Percentiles rank a stretch among this genome's conserved stretches.
These are phyloP conservation scores for Mormyrus proboscirostris DNA, from an alignment of 2,797 vertebrate genomes.

Conservation along the genomic window DNA sequence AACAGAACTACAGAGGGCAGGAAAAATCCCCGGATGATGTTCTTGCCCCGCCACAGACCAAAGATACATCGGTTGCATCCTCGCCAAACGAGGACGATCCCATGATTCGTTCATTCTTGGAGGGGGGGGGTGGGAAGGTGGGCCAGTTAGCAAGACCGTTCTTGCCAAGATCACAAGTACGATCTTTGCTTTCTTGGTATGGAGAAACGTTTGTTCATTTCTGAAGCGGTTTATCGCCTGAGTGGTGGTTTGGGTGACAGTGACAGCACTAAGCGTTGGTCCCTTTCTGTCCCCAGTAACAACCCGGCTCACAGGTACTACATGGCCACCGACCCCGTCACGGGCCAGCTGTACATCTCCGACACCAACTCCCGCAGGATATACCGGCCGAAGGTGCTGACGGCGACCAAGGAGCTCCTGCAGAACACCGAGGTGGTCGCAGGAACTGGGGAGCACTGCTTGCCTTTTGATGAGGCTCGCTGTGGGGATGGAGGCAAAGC, in stretches of 20 bases:
- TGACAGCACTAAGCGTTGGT: background rate
- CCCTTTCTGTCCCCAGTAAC: constrained; percentile 68
- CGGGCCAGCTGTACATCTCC: constrained; percentile 86
- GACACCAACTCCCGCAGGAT: constrained; percentile 95
- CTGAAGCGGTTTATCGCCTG: background rate
- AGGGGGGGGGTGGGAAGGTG: too few species aligned
- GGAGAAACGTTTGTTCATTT: background rate
- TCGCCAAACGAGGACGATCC: background rate
- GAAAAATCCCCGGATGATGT: background rate
- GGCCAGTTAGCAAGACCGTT: background rate
- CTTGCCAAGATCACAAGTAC: background rate
- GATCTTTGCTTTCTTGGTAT: background rate
- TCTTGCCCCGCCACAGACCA: background rate
- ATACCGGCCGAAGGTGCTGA: constrained; percentile 77
- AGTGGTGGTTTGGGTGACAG: background rate
- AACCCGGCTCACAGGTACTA: constrained; percentile 97
- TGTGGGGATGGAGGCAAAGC: constrained; percentile 95
- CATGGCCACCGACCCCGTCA: constrained; percentile 86
- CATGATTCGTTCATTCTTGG: background rate
- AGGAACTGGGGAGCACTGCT: constrained; percentile 92
- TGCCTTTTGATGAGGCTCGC: constrained; percentile 91
- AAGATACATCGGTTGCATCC: background rate
- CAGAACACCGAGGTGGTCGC: constrained; percentile 85
- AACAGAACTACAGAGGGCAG: background rate
- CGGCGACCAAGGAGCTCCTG: constrained; percentile 77